These are phyloP conservation scores for Cephus spinipes DNA, from an alignment of 2,888 invertebrate genomes.

Conservation along the genomic window DNA sequence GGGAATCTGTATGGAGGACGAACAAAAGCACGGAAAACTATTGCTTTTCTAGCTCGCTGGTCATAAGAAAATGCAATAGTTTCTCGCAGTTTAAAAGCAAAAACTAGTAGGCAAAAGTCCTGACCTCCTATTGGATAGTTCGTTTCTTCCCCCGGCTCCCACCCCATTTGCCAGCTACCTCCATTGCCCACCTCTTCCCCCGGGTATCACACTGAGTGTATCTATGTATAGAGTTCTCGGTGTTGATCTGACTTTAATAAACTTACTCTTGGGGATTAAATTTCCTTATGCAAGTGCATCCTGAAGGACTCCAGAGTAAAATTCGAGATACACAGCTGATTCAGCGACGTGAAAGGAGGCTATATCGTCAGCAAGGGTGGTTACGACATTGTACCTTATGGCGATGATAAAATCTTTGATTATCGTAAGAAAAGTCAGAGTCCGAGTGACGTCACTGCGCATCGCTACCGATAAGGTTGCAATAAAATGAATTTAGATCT, in stretches of 20 bases:
- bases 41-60: constrained; percentile 47
- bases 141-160: not conserved
- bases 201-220: constrained; percentile 20
- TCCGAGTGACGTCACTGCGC: not conserved
- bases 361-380: not conserved
- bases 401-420: not conserved
- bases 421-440: not conserved
- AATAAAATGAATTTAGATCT: not conserved
- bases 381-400: not conserved
- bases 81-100: constrained; percentile 53
- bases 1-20: constrained; percentile 18
- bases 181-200: not conserved
- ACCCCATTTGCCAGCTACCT: not conserved
- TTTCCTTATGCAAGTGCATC: not conserved
- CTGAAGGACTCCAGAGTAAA: not conserved
- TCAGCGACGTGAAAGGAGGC: not conserved
- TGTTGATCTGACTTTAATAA: not conserved
- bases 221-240: constrained; percentile 22
- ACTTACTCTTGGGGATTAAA: not conserved
- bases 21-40: constrained; percentile 30
- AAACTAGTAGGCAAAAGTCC: constrained; percentile 37
- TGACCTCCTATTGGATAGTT: constrained; percentile 11
- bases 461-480: not conserved
- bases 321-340: not conserved
- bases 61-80: constrained; percentile 56